phyloP scores from a whole-genome alignment of 2,797 vertebrate genomes.

The Podarcis lilfordi region DNA sequence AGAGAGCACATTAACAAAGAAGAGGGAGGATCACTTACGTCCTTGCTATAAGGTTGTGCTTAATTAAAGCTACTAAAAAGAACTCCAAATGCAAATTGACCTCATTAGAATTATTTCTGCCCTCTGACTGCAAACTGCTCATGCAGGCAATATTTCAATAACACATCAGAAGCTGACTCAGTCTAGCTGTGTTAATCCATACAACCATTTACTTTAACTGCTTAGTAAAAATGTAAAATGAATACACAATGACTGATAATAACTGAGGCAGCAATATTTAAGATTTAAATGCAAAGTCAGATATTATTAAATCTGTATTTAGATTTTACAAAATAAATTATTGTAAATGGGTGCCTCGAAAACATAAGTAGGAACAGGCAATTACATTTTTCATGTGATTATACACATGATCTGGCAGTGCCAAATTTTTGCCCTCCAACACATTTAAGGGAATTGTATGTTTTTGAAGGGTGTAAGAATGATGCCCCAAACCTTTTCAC shows the following conservation, averaged over 20 bases:
- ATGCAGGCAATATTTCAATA: conserved; percentile 28
- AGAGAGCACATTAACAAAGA: conserved; percentile 2
- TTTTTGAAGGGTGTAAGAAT: not conserved
- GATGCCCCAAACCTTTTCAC: not conserved
- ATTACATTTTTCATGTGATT: not conserved
- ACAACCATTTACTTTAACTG: not conserved
- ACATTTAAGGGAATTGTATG: not conserved
- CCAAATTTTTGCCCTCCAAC: not conserved
- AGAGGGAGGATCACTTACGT: conserved; percentile 1
- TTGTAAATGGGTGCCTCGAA: not conserved
- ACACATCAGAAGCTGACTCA: conserved; percentile 20
- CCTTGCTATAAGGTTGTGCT: conserved; percentile 40
- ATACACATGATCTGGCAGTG: not conserved
- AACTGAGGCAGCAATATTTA: conserved; percentile 26
- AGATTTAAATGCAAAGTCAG: conserved; percentile 18
- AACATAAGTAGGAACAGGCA: not conserved
- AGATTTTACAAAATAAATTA: not conserved
- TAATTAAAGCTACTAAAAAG: conserved; percentile 16
- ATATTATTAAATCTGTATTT: not conserved
- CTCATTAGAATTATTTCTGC: not conserved
- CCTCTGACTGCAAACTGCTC: not conserved
- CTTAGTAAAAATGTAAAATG: conserved; percentile 31
- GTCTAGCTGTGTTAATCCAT: conserved; percentile 24
- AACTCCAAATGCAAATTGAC: conserved; percentile 28
- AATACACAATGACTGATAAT: conserved; percentile 17